These are phyloP conservation scores for Otocyon megalotis DNA, from an alignment of 2,113 vertebrate genomes.

Conservation along the genomic window DNA sequence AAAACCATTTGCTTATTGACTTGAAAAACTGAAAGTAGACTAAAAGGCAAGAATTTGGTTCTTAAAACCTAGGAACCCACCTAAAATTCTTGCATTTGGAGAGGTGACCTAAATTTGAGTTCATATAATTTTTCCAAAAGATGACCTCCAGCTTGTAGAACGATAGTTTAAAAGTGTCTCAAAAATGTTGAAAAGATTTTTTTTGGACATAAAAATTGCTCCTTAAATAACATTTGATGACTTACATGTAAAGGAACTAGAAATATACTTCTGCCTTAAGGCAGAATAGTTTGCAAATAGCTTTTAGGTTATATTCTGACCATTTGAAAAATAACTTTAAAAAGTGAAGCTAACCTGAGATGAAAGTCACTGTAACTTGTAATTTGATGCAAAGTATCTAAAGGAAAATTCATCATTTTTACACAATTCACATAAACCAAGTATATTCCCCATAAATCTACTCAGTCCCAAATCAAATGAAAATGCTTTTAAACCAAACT, in stretches of 20 bases:
- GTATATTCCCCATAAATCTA: slow-evolving; percentile 36
- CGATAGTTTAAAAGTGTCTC: slow-evolving; percentile 27
- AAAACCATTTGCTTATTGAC: slow-evolving; percentile 31
- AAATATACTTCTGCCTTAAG: slow-evolving; percentile 45
- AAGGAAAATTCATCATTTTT: slow-evolving; percentile 41
- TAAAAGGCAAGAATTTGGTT: background rate
- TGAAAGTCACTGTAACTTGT: slow-evolving; percentile 1
- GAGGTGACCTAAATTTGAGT: background rate
- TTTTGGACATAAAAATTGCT: slow-evolving; percentile 34
- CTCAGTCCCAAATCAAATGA: slow-evolving; percentile 60
- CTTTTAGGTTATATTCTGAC: background rate
- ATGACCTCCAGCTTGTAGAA: background rate
- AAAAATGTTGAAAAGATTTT: background rate
- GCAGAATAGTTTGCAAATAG: slow-evolving; percentile 5
- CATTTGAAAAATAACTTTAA: slow-evolving; percentile 55
- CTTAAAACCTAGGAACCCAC: background rate
- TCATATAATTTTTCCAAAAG: slow-evolving; percentile 43
- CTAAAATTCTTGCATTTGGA: background rate
- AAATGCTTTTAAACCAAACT: slow-evolving; percentile 62
- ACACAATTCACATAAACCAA: background rate
- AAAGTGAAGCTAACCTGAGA: slow-evolving; percentile 35
- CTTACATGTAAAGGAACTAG: background rate
- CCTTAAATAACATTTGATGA: slow-evolving; percentile 49
- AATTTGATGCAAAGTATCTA: slow-evolving; percentile 19
- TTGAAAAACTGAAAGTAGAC: background rate